Percentiles rank a stretch among this genome's conserved stretches.
These are phyloP conservation scores for Rhingia campestris DNA, from an alignment of 2,888 invertebrate genomes.

Conservation along the genomic window DNA sequence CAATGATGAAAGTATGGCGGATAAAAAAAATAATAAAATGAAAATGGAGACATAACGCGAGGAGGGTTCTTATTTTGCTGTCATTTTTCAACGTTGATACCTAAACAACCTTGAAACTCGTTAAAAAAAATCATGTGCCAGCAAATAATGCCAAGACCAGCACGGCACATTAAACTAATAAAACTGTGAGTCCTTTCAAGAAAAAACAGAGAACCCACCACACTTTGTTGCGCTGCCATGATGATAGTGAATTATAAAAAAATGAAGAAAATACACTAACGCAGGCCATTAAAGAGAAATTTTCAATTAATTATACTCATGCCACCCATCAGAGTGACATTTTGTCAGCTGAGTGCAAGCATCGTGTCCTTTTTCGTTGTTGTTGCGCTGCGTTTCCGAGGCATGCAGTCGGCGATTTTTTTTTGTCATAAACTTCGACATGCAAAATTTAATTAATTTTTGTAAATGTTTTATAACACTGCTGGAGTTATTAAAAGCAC, in stretches of 20 bases:
- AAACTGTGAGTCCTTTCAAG: slow-evolving; percentile 48
- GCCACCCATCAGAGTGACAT: slow-evolving; percentile 46
- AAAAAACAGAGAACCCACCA: slow-evolving; percentile 3
- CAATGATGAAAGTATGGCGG: slow-evolving; percentile 24
- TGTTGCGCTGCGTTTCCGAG: too few species aligned
- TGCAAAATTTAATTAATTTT: too few species aligned
- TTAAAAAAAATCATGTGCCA: slow-evolving; percentile 49
- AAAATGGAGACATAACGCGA: slow-evolving; percentile 48
- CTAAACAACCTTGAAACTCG: slow-evolving; percentile 28
- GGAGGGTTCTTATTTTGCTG: slow-evolving; percentile 19
- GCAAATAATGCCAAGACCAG: slow-evolving; percentile 10
- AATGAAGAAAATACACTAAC: slow-evolving; percentile 33
- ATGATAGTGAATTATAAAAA: slow-evolving; percentile 13
- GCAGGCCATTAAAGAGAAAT: slow-evolving; percentile 55
- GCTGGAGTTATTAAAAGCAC: too few species aligned
- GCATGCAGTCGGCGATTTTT: too few species aligned
- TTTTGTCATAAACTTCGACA: too few species aligned
- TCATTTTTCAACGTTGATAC: slow-evolving; percentile 42
- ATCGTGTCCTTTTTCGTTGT: slow-evolving; percentile 32
- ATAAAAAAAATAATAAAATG: slow-evolving; percentile 12
- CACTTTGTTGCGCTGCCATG: not conserved
- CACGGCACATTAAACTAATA: slow-evolving; percentile 60
- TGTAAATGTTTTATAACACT: too few species aligned
- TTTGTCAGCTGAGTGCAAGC: slow-evolving; percentile 64
- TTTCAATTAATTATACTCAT: slow-evolving; percentile 70